These are phyloP conservation scores for Darevskia mixta DNA, from an alignment of 2,797 vertebrate species.

Conservation along the genomic window DNA sequence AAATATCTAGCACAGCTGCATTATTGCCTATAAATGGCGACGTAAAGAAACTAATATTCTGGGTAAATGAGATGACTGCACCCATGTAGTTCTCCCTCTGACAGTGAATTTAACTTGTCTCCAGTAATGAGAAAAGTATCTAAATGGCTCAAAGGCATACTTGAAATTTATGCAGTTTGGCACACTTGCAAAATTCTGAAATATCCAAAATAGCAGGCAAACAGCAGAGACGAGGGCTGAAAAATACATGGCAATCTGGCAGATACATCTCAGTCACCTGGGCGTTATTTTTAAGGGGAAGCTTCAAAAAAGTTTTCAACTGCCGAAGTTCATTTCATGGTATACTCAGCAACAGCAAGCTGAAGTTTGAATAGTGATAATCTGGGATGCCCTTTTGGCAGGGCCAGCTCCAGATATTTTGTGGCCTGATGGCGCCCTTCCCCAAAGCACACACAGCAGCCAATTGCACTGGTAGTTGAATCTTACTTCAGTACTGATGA, in stretches of 20 bases:
- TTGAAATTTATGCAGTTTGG: conserved; percentile 69
- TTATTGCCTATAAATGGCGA: conserved; percentile 69
- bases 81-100: conserved; percentile 44
- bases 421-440: too few relatives aligned
- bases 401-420: too few relatives aligned
- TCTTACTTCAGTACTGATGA: too few relatives aligned
- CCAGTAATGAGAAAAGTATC: conserved; percentile 71
- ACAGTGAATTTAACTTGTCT: conserved; percentile 69
- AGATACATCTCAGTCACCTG: conserved; percentile 45
- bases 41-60: conserved; percentile 56
- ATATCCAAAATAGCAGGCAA: conserved; percentile 53
- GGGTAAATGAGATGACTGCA: conserved; percentile 70
- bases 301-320: conserved; percentile 42
- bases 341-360: neutral
- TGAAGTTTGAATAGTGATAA: neutral
- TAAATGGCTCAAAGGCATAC: conserved; percentile 68
- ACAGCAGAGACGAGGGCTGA: conserved; percentile 56
- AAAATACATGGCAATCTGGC: conserved; percentile 48
- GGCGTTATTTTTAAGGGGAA: conserved; percentile 57
- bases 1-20: conserved; percentile 71
- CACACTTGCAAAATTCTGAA: conserved; percentile 62
- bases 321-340: conserved; percentile 42
- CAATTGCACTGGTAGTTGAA: too few relatives aligned
- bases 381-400: too few relatives aligned
- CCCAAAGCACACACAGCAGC: too few relatives aligned